Percentiles rank a stretch among this genome's conserved stretches.
These are phyloP conservation scores for Sialis fuliginosa DNA, from an alignment of 2,888 invertebrate genomes.

Conservation along the genomic window DNA sequence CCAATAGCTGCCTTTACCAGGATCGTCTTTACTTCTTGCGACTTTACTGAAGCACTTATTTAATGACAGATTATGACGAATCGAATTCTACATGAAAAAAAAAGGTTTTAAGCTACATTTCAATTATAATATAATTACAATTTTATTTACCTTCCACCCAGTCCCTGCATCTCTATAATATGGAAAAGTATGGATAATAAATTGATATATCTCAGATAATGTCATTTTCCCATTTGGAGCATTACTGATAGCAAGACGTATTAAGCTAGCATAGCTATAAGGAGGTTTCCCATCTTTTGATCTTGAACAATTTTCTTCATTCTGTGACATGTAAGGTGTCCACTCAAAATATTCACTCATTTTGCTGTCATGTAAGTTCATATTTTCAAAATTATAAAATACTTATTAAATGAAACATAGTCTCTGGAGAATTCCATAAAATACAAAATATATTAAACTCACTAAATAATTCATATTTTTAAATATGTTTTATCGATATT, in stretches of 20 bases:
- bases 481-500: no score
- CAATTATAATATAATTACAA: neutral
- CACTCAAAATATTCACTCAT: slow-evolving; percentile 1
- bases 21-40: slow-evolving; percentile 51
- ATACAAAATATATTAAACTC: no score
- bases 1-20: slow-evolving; percentile 51
- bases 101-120: slow-evolving; percentile 5
- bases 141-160: slow-evolving; percentile 45
- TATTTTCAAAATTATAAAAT: no score
- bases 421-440: no score
- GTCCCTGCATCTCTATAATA: slow-evolving; percentile 51
- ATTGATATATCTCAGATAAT: slow-evolving; percentile 52
- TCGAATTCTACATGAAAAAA: slow-evolving; percentile 41
- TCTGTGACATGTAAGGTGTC: neutral
- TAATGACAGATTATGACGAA: slow-evolving; percentile 50
- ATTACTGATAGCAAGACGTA: slow-evolving; percentile 48
- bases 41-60: slow-evolving; percentile 59
- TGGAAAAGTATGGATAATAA: slow-evolving; percentile 52
- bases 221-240: slow-evolving; percentile 53
- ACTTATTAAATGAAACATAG: no score
- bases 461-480: no score
- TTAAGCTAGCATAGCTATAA: slow-evolving; percentile 52
- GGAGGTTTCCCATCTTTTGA: slow-evolving; percentile 4
- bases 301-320: neutral
- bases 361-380: neutral